phyloP scores from a whole-genome alignment of 2,888 invertebrate species.

The Phlogophora meticulosa region DNA sequence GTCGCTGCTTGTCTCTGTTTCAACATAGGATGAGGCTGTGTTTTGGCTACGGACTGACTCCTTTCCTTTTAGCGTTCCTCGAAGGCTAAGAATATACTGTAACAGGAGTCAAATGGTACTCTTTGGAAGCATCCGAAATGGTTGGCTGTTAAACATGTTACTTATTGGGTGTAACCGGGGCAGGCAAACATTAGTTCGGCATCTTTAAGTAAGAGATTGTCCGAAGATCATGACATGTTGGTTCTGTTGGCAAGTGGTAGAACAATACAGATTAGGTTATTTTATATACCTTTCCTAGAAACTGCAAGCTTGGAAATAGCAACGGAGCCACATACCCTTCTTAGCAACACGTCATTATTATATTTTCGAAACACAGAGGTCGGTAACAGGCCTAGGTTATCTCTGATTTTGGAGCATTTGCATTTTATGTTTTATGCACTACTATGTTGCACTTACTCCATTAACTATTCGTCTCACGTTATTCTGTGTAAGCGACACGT shows the following conservation, averaged over 20 bases:
- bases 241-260: no score
- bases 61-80: background rate
- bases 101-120: no score
- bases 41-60: background rate
- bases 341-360: background rate
- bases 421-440: conserved; percentile 16
- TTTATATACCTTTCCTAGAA: background rate
- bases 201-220: no score
- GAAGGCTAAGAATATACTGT: background rate
- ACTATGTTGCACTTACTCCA: conserved; percentile 16
- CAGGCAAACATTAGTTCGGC: no score
- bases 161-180: no score
- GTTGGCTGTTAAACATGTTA: no score
- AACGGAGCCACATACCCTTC: background rate
- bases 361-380: background rate
- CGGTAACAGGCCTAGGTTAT: background rate
- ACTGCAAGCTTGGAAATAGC: no score
- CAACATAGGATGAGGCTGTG: conserved; percentile 2
- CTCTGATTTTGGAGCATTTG: background rate
- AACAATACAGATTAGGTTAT: background rate
- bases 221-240: no score
- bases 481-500: conserved; percentile 41
- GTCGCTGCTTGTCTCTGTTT: conserved; percentile 19
- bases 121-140: no score
- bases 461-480: conserved; percentile 34